Evolutionary conservation across 2,888 invertebrate genomes (phyloP), one percentile per base, ranked within the genome.

Genomic region (Octonoba sinensis): DNA sequence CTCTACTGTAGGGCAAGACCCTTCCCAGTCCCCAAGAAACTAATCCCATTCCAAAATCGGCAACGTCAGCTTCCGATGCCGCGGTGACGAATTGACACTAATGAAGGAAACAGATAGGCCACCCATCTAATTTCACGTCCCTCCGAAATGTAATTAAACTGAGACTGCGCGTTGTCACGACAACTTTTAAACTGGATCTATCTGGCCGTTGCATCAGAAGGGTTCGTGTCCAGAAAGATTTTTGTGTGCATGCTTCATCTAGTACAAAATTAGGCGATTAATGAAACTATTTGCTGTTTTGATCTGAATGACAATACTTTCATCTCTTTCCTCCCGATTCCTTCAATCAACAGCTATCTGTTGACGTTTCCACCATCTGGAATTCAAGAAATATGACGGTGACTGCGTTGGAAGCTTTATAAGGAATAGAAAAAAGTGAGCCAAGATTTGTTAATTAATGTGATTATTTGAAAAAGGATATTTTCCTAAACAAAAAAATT

Each of bases 101-200:
- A 81, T 81, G 79, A 81, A 81, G 73, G 79, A 81, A 81, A 73
- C 54, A 81, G 79, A 81, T 78, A 24, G 59, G 22, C n/a, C 22
- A 36, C 72, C 49, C 49, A 22, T 74, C 73, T 81, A 81, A 81
- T 69, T 81, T 81, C 72, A 69, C 67, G 62, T 54, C 65, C 65
- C 16, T 12, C 16, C 15, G 13, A 18, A 60, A 74, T 56, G 27
- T 73, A 81, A 81, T 81, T 81, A 81, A 81, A 81, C 79, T 56
- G 73, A 62, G 79, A 73, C 73, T 62, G 79, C 73, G 79, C 79
- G 79, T 81, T 73, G 18, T 57, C 64, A 81, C 73, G 72, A 73
- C 24, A 69, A 69, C 69, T 36, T 44, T 11, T 11, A 22, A 16
- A 56, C 46, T 36, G 16, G 46, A 22, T 60, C 47, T 18, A 49